These are phyloP conservation scores for Bellardia bayeri DNA, from an alignment of 2,888 invertebrate species.

Conservation along the genomic window DNA sequence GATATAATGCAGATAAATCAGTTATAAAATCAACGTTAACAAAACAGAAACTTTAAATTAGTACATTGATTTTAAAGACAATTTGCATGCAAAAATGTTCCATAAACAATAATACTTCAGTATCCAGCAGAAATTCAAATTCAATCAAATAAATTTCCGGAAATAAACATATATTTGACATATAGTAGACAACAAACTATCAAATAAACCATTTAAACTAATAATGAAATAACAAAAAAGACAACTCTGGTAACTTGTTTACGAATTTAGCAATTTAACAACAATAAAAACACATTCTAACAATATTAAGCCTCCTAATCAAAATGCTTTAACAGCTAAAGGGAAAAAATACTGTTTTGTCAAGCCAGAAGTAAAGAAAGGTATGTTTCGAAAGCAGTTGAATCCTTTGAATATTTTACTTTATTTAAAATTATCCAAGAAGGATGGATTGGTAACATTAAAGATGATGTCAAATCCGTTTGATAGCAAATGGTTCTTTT, in stretches of 20 bases:
- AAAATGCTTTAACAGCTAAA: conserved; percentile 36
- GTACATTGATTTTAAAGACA: neutral
- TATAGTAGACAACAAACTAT: conserved; percentile 36
- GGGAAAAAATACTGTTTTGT: conserved; percentile 16
- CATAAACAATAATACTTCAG: neutral
- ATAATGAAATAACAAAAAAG: conserved; percentile 81
- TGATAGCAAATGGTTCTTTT: conserved; percentile 77
- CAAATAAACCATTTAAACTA: conserved; percentile 74
- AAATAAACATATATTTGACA: conserved; percentile 9
- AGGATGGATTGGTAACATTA: conserved; percentile 71
- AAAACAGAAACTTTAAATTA: too few species aligned
- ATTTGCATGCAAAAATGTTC: neutral
- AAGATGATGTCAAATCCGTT: conserved; percentile 75
- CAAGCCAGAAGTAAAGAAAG: conserved; percentile 22
- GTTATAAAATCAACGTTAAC: too few species aligned
- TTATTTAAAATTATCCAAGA: conserved; percentile 40
- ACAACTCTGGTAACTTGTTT: conserved; percentile 83
- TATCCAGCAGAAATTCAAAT: neutral
- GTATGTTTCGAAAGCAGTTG: conserved; percentile 33
- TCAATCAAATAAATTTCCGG: conserved; percentile 45
- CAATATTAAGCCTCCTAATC: conserved; percentile 62
- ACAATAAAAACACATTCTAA: conserved; percentile 74
- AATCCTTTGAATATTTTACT: conserved; percentile 77
- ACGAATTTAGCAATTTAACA: conserved; percentile 83
- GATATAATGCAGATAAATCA: too few species aligned